phyloP scores from a whole-genome alignment of 2,113 vertebrate genomes.

The Pteronura brasiliensis region DNA sequence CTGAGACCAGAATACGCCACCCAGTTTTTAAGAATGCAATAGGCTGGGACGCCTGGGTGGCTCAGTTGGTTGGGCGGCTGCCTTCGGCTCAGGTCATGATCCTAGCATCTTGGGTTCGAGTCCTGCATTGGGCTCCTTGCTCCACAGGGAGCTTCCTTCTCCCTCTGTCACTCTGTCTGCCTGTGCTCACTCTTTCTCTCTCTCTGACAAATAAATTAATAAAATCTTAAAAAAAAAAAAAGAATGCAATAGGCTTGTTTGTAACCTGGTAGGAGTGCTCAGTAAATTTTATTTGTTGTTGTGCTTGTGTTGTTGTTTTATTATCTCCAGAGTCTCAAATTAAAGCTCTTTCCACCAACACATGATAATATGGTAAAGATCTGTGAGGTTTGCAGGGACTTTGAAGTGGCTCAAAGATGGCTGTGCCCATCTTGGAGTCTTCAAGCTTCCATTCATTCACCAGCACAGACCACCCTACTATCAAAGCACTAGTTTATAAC shows the following conservation, averaged over 20 bases:
- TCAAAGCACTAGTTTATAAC: accelerated
- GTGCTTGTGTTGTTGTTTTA: not conserved
- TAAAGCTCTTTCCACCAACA: not conserved
- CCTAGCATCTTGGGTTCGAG: no score
- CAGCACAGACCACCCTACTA: not conserved
- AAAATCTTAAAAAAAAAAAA: no score
- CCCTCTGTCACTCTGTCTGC: no score
- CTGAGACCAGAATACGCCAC: not conserved
- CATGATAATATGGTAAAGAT: no score
- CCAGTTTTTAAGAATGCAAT: not conserved
- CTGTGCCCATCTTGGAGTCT: accelerated
- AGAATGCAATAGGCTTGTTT: not conserved
- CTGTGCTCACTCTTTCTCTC: no score
- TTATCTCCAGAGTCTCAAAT: not conserved
- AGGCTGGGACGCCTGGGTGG: not conserved
- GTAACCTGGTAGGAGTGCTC: not conserved
- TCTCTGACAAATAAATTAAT: no score
- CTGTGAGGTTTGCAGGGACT: no score
- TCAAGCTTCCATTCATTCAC: no score
- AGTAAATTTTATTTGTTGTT: not conserved
- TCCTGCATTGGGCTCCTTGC: no score
- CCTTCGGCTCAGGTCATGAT: no score
- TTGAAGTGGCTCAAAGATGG: not conserved
- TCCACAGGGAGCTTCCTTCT: no score
- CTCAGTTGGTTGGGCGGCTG: no score